Percentiles rank a stretch among this genome's conserved stretches.
Evolutionary conservation across 2,797 vertebrate species (phyloP).

Genomic region (Rhinoraja longicauda): DNA sequence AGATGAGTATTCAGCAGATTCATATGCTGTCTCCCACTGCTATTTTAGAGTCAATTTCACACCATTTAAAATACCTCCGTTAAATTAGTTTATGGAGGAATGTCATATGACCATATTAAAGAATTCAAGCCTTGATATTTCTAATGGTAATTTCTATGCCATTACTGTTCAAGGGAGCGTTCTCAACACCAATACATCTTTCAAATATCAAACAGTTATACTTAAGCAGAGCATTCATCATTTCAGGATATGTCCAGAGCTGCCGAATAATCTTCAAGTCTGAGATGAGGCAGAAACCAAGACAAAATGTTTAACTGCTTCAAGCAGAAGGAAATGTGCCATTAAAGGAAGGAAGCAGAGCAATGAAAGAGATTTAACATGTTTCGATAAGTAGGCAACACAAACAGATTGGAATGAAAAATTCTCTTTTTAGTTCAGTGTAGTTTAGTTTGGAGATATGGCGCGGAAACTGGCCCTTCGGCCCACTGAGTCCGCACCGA

Average conservation of each 20-base stretch:
- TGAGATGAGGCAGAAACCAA: neutral
- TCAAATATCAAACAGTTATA: neutral
- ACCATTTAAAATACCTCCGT: neutral
- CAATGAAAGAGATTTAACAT: neutral
- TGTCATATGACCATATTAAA: neutral
- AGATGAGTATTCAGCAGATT: neutral
- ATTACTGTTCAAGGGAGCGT: neutral
- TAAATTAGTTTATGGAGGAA: conserved; percentile 1
- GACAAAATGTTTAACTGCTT: neutral
- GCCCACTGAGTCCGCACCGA: no score
- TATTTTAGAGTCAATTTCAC: neutral
- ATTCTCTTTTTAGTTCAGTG: neutral
- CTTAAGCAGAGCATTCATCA: neutral
- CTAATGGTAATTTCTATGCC: neutral
- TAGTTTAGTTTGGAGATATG: no score
- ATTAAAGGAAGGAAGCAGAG: neutral
- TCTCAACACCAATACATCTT: neutral
- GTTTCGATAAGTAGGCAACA: neutral
- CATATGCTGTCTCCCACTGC: neutral
- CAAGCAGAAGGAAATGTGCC: neutral
- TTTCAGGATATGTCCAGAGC: neutral
- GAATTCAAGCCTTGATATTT: neutral
- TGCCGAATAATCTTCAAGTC: neutral
- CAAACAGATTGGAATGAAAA: neutral
- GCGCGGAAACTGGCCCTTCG: no score